Conservation (phyloP, 2,113 vertebrate genomes). For the Pluvialis apricaria region DNA sequence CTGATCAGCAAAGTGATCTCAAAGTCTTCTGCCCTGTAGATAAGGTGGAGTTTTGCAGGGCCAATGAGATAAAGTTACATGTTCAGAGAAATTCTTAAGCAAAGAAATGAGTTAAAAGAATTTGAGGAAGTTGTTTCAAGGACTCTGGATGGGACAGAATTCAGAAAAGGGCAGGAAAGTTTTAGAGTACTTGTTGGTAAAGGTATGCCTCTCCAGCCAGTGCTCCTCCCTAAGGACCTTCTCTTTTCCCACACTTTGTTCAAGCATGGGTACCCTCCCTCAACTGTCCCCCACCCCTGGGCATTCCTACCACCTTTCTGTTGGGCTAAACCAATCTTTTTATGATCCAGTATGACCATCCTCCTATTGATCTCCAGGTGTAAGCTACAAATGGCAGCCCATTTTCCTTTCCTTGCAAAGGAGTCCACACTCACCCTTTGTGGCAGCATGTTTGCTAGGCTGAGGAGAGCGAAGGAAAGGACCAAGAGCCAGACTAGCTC, state of each 20-base stretch:
- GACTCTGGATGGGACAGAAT: background rate
- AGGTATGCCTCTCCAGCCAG: background rate
- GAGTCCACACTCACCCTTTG: background rate
- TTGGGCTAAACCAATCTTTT: background rate
- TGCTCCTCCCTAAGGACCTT: background rate
- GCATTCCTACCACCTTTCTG: background rate
- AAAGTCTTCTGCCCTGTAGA: background rate
- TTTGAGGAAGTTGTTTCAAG: background rate
- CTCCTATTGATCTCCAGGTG: background rate
- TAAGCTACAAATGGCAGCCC: background rate
- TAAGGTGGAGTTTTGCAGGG: background rate
- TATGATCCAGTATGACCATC: background rate
- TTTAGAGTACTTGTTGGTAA: background rate
- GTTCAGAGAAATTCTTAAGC: background rate
- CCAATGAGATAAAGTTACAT: background rate
- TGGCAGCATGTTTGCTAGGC: accelerated
- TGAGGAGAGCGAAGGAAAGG: background rate
- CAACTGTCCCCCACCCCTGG: background rate
- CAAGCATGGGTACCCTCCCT: background rate
- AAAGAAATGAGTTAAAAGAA: background rate
- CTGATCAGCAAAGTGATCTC: background rate
- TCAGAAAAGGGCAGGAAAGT: background rate
- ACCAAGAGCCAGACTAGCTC: background rate
- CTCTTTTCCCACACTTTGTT: background rate
- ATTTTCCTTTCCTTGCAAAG: background rate